Base-by-base conservation (phyloP, 1,140 invertebrate species). In the Coelopa frigida region DNA sequence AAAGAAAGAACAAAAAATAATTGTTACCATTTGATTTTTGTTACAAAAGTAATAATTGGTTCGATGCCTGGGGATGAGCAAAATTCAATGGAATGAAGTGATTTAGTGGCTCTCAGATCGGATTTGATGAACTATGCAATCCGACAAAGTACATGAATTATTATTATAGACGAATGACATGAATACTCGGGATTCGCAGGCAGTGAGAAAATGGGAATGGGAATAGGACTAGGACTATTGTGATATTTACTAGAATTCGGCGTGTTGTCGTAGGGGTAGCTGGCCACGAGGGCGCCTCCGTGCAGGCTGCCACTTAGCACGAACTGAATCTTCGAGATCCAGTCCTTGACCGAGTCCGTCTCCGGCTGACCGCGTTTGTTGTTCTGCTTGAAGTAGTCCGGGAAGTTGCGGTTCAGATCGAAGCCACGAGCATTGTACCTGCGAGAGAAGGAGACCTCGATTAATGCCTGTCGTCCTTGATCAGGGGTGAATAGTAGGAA, bases 321-420 rank as follows among this genome's bases (percentile, higher is more conserved):
- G 60, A 96, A 95, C 70, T 91, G 88, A 49, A 89, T 91, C 68
- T 89, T 88, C 29, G 85, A 84, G 23, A 93, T 81, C 90, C 90
- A 94, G 57, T 90, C 83, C 71, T 96, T 95, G 2, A 98, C 88
- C 2, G 91, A 90, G 55, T 89, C 84, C 0, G 94, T 95, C 73
- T 99, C 95, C 3, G 90, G 89, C 67, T 92, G 89, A 3, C 83
- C 78, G 18, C 82, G 78, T 56, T 86, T 87, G 50, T 86, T 87
- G 69, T 92, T 92, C 56, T 84, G 80, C 60, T 89, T 90, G 71
- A 93, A 93, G 66, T 88, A 91, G 71, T 94, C 89, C 0, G 90
- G 89, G 72, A 94, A 94, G 71, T 94, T 94, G 38, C 89, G 79
- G 72, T 94, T 94, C 44, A 94, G 70, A 62, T 94, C 89, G 59